phyloP scores from a whole-genome alignment of 2,888 invertebrate genomes.

The Limnephilus marmoratus region DNA sequence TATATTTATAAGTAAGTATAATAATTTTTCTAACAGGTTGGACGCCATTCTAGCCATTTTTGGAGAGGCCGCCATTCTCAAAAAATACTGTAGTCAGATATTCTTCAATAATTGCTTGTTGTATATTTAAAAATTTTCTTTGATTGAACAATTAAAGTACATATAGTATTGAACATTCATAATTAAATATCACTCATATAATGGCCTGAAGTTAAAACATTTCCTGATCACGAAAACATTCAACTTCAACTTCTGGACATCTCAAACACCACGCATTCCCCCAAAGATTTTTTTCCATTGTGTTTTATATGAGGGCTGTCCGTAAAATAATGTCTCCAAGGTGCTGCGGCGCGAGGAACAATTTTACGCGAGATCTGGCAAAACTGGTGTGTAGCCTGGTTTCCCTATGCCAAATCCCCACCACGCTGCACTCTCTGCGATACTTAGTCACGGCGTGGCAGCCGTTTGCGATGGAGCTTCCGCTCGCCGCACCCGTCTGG shows the following conservation, averaged over 20 bases:
- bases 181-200: neutral
- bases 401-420: too few species aligned
- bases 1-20: conserved; percentile 89
- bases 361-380: too few species aligned
- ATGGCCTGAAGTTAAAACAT: neutral
- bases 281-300: neutral
- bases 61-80: neutral
- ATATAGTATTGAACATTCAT: too few species aligned
- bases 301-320: too few species aligned
- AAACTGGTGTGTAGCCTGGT: too few species aligned
- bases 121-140: neutral
- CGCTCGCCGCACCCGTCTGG: too few species aligned
- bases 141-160: neutral
- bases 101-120: neutral
- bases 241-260: neutral
- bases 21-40: conserved; percentile 68
- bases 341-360: too few species aligned
- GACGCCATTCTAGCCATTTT: neutral
- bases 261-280: neutral
- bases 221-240: neutral
- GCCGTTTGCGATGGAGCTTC: too few species aligned
- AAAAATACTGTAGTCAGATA: too few species aligned
- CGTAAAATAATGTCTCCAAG: too few species aligned
- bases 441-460: too few species aligned
- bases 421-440: too few species aligned